Evolutionary conservation across 2,888 invertebrate species (phyloP).

Genomic region (Palloptera scutellata): DNA sequence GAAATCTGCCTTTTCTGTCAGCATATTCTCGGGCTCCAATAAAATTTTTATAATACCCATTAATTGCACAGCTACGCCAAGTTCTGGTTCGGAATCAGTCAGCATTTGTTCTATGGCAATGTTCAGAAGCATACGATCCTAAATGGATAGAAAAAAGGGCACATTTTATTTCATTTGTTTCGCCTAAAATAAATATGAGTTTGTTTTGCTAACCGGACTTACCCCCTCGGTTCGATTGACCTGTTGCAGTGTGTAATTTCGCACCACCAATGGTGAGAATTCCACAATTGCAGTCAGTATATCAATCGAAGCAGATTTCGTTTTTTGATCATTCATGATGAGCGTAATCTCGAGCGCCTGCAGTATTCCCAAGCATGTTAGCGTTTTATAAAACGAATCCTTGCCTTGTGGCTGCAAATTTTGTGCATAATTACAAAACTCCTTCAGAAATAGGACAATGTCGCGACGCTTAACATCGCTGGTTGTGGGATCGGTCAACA

Average conservation of each 20-base stretch:
- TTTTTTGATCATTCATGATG: conserved; percentile 90
- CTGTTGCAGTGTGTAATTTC: conserved; percentile 96
- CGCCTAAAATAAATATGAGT: conserved; percentile 3
- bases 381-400: conserved; percentile 96
- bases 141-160: conserved; percentile 4
- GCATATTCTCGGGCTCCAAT: conserved; percentile 98
- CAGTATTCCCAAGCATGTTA: conserved; percentile 86
- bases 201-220: conserved; percentile 51
- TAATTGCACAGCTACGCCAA: conserved; percentile 96
- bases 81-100: conserved; percentile 94
- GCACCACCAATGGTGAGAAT: conserved; percentile 95
- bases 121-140: conserved; percentile 94
- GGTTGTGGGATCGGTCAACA: conserved; percentile 89
- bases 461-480: conserved; percentile 87
- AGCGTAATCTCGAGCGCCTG: conserved; percentile 90
- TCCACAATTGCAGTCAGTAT: conserved; percentile 98
- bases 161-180: not conserved
- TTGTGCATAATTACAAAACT: conserved; percentile 99
- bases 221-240: conserved; percentile 86
- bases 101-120: conserved; percentile 99
- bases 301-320: conserved; percentile 97
- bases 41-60: conserved; percentile 93
- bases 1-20: conserved; percentile 98
- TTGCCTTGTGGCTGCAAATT: conserved; percentile 96
- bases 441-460: conserved; percentile 95